These are phyloP conservation scores for Dynastes maya DNA, from an alignment of 2,888 invertebrate genomes.

Conservation along the genomic window DNA sequence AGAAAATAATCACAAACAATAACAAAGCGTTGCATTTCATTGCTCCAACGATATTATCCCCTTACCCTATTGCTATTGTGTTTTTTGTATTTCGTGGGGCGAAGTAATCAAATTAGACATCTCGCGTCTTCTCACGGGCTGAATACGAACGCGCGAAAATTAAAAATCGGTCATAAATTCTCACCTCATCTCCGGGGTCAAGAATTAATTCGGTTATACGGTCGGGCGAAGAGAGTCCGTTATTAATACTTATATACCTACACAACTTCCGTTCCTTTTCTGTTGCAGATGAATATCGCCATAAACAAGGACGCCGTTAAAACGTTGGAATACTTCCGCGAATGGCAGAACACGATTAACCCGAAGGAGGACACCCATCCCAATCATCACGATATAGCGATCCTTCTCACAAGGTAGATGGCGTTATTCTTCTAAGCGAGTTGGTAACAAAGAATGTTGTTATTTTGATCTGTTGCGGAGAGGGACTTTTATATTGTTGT, in stretches of 20 bases:
- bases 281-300: conserved; percentile 65
- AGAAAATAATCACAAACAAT: no score
- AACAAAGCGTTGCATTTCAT: background rate
- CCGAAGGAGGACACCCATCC: conserved; percentile 73
- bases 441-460: background rate
- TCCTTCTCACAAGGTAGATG: conserved; percentile 73
- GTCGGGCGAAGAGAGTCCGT: background rate
- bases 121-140: background rate
- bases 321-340: conserved; percentile 73
- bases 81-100: background rate
- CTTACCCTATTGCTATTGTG: background rate
- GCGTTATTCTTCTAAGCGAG: background rate
- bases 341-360: conserved; percentile 74
- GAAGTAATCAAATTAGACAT: background rate
- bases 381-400: conserved; percentile 75
- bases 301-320: conserved; percentile 71
- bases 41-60: background rate
- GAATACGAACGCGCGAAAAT: conserved; percentile 11
- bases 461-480: background rate
- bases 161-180: conserved; percentile 26
- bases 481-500: no score
- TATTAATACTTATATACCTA: background rate
- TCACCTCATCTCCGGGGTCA: conserved; percentile 16
- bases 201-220: conserved; percentile 33
- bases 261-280: conserved; percentile 19